Percentiles rank a stretch among this genome's conserved stretches.
phyloP scores from a whole-genome alignment of 2,113 vertebrate genomes.

The Rallus limicola region DNA sequence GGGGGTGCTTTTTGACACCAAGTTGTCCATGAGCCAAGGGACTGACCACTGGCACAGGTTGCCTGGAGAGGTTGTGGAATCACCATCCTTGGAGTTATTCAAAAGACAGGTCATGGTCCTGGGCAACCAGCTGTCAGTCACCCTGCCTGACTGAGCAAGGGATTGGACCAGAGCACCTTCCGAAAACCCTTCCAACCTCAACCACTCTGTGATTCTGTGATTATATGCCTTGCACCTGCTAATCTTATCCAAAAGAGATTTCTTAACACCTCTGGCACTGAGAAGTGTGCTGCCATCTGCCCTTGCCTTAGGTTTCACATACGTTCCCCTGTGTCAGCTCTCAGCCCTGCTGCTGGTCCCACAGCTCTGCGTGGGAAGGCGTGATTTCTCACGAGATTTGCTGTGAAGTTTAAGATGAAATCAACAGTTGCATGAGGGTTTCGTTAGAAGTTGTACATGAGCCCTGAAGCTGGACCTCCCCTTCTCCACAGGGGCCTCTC shows the following conservation, averaged over 20 bases:
- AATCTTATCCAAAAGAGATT: not conserved
- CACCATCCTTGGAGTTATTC: not conserved
- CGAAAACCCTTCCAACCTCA: not conserved
- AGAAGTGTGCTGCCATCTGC: not conserved
- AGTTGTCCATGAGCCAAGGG: rapidly evolving
- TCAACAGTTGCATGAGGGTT: not conserved
- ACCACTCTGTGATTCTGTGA: not conserved
- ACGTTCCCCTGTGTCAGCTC: not conserved
- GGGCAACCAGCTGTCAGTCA: not conserved
- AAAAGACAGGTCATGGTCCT: not conserved
- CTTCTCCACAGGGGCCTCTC: not conserved
- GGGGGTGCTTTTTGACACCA: not conserved
- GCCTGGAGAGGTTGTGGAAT: not conserved
- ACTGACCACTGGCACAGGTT: not conserved
- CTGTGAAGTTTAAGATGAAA: not conserved
- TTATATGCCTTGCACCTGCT: not conserved
- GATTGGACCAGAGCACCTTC: not conserved
- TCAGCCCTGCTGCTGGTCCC: not conserved
- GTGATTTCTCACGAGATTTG: not conserved
- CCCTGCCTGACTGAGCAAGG: not conserved
- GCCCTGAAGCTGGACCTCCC: not conserved
- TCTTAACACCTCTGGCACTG: not conserved
- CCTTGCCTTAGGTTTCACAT: not conserved
- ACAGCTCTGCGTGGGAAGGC: not conserved
- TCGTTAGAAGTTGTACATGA: not conserved